Evolutionary conservation across 2,113 vertebrate genomes (phyloP), one percentile per base, ranked within the genome.

Genomic region (Onychostoma macrolepis): DNA sequence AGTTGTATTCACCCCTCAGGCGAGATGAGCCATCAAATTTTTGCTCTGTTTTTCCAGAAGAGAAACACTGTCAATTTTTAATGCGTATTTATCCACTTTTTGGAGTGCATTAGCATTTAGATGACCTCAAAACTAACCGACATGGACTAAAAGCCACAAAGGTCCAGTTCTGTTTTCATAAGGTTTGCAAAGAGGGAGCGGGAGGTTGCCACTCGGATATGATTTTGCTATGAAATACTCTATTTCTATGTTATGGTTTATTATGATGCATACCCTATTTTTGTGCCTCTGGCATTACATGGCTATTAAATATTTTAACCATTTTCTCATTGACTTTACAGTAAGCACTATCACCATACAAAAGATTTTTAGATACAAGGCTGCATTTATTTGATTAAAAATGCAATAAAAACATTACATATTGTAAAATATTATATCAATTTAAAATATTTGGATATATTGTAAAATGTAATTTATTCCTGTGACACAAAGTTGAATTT

Each of bases 61-160:
- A 75, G 24, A 75, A 75, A 75, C 41, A 75, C 1, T 75, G 72
- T 26, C 4, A 4, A 75, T 75, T 1, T 75, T 75, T 17, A 17
- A 75, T 45, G 72, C 5, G 5, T 75, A 45, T 75, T 26, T 45
- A 33, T 53, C 15, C 4, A 53, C 45, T 53, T 78, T 77, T 50
- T 50, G 15, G 75, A 50, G 26, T 21, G 43, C 26, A 53, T 43
- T 58, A 67, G 74, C 58, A 76, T 45, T 78, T 48, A 65, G 28
- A 69, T 85, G 33, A 78, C 53, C 74, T 85, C 33, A 15, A 38
- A 71, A 74, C 28, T 74, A 26, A 15, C 82, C 36, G 3, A 50
- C 4, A 30, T 50, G 15, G 5, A 78, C 45, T 78, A 33, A 53
- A 53, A 53, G 48, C 17, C 48, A 24, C 76, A 2, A 21, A 53